These are phyloP conservation scores for Telmatherina bonti DNA, from an alignment of 2,797 vertebrate genomes.

Conservation along the genomic window DNA sequence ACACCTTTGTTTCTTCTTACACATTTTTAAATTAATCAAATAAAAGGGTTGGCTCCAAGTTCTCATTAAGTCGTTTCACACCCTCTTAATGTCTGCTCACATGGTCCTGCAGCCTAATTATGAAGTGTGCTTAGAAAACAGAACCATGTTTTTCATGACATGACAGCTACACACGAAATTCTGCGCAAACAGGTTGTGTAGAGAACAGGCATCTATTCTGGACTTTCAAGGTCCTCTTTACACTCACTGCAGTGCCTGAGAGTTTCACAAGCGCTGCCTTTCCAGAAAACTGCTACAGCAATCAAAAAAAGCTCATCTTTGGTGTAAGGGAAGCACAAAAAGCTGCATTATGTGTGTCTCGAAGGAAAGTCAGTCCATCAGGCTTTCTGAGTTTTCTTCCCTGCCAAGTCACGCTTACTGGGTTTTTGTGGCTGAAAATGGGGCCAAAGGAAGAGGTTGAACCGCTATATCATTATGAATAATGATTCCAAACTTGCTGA, in stretches of 20 bases:
- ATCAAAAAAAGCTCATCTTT: constrained; percentile 27
- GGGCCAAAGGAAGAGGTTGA: constrained; percentile 54
- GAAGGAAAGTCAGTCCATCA: constrained; percentile 40
- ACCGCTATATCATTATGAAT: constrained; percentile 66
- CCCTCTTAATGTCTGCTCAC: constrained; percentile 51
- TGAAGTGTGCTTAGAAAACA: constrained; percentile 67
- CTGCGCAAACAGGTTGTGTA: constrained; percentile 78
- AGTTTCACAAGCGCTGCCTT: constrained; percentile 15
- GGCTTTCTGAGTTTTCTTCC: constrained; percentile 29
- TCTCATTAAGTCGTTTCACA: constrained; percentile 60
- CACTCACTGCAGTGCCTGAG: not conserved
- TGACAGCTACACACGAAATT: constrained; percentile 78
- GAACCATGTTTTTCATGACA: constrained; percentile 64
- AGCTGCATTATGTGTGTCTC: constrained; percentile 52
- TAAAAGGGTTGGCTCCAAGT: not conserved
- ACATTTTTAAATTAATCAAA: not conserved
- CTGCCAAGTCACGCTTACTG: constrained; percentile 69
- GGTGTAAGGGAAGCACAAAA: constrained; percentile 37
- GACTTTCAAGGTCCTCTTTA: constrained; percentile 33
- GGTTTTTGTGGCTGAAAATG: constrained; percentile 62
- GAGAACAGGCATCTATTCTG: constrained; percentile 65
- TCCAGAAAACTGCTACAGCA: constrained; percentile 20
- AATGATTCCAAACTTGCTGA: constrained; percentile 70
- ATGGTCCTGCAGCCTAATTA: constrained; percentile 62
- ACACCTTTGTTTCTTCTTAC: constrained; percentile 40